phyloP scores from a whole-genome alignment of 1,140 invertebrate species.

The Zaprionus nigranus region DNA sequence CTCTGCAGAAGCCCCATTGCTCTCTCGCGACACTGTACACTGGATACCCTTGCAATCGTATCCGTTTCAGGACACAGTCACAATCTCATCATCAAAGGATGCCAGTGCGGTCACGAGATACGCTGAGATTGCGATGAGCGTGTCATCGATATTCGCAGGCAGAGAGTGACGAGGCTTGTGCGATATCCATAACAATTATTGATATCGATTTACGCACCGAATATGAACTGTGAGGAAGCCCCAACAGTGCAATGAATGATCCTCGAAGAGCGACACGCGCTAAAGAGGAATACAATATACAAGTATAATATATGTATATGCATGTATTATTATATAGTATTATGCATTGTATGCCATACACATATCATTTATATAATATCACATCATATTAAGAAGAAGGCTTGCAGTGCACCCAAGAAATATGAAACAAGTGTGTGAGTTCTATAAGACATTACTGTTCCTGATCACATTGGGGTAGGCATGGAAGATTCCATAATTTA shows the following conservation, averaged over 20 bases:
- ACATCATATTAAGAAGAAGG: background rate
- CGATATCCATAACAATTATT: slow-evolving; percentile 80
- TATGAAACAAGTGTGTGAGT: background rate
- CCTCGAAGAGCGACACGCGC: slow-evolving; percentile 41
- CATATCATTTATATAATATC: background rate
- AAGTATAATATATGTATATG: too few relatives aligned
- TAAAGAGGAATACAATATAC: slow-evolving; percentile 1
- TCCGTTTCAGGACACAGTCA: background rate
- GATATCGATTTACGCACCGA: slow-evolving; percentile 64
- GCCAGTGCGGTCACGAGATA: background rate
- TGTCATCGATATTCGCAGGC: background rate
- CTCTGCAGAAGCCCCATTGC: background rate
- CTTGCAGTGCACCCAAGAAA: background rate
- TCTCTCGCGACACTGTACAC: background rate
- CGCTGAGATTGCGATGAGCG: slow-evolving; percentile 1
- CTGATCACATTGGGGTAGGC: too few relatives aligned
- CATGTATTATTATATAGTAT: too few relatives aligned
- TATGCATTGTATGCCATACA: background rate
- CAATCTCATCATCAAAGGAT: background rate
- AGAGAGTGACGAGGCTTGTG: slow-evolving; percentile 55
- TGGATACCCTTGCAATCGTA: background rate
- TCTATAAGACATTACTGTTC: too few relatives aligned
- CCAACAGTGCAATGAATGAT: slow-evolving; percentile 37
- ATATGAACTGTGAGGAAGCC: slow-evolving; percentile 34
- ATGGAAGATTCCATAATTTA: too few relatives aligned